Conservation (phyloP, 2,797 vertebrate species). For the Chelon labrosus region DNA sequence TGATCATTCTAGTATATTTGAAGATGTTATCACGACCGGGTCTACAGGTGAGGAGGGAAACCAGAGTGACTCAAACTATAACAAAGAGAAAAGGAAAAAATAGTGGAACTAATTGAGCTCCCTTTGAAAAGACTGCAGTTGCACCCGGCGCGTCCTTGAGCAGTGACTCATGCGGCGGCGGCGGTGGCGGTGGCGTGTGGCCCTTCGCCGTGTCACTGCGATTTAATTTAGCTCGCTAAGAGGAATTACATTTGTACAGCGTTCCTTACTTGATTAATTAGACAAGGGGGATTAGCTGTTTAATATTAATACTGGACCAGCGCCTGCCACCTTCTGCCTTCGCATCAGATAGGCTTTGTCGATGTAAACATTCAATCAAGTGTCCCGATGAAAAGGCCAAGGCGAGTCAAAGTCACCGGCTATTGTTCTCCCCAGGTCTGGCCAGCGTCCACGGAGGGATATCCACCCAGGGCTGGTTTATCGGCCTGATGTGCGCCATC, state of each 20-base stretch:
- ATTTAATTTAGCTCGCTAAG: slow-evolving; percentile 71
- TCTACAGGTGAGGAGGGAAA: slow-evolving; percentile 89
- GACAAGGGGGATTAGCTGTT: slow-evolving; percentile 84
- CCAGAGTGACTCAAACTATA: background rate
- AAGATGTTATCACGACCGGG: slow-evolving; percentile 92
- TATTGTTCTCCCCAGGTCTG: slow-evolving; percentile 86
- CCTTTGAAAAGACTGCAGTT: slow-evolving; percentile 16
- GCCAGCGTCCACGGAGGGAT: slow-evolving; percentile 92
- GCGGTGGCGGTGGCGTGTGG: slow-evolving; percentile 32
- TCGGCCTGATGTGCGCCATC: slow-evolving; percentile 96
- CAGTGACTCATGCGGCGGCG: slow-evolving; percentile 37
- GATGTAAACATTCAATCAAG: slow-evolving; percentile 81
- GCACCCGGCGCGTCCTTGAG: slow-evolving; percentile 60
- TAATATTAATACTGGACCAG: slow-evolving; percentile 82
- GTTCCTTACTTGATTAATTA: slow-evolving; percentile 82
- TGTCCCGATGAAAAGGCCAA: slow-evolving; percentile 73
- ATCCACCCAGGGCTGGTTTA: slow-evolving; percentile 97
- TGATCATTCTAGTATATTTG: slow-evolving; percentile 94
- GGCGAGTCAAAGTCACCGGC: slow-evolving; percentile 77
- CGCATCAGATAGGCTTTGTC: slow-evolving; percentile 68
- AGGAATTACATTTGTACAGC: slow-evolving; percentile 81
- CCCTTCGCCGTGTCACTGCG: slow-evolving; percentile 51
- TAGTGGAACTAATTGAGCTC: slow-evolving; percentile 39
- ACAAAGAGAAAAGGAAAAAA: background rate
- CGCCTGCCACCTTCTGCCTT: slow-evolving; percentile 46